Conservation (phyloP, 2,797 vertebrate species). For the Chrosomus eos region DNA sequence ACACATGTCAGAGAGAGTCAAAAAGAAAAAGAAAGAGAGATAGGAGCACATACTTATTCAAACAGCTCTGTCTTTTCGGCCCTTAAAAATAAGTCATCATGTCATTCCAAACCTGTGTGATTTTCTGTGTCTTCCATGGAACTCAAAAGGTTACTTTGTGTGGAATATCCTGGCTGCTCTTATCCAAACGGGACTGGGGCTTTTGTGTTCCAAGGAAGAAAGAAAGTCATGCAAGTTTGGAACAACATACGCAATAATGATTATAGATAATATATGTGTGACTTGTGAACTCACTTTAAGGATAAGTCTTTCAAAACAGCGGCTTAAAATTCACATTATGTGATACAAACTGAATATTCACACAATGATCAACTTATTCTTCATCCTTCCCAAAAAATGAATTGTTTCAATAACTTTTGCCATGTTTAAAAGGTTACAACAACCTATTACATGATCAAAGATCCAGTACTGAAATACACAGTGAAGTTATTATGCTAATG, state of each 20-base stretch:
- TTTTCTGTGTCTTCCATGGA: neutral
- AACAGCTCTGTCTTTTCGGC: neutral
- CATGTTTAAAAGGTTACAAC: neutral
- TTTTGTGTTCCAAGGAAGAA: neutral
- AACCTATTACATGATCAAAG: neutral
- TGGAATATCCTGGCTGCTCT: neutral
- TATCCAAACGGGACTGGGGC: neutral
- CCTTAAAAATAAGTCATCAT: neutral
- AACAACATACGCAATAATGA: neutral
- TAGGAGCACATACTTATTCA: slow-evolving; percentile 14
- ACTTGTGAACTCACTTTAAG: neutral
- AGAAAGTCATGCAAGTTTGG: neutral
- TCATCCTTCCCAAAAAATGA: neutral
- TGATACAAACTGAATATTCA: neutral
- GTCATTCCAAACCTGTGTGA: neutral
- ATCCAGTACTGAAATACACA: slow-evolving; percentile 4
- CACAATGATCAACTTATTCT: neutral
- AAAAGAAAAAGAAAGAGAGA: neutral
- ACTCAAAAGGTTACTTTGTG: neutral
- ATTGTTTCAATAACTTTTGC: neutral
- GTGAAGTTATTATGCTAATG: slow-evolving; percentile 10
- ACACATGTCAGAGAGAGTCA: slow-evolving; percentile 8
- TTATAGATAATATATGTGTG: neutral
- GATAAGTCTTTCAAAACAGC: neutral
- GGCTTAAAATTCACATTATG: neutral